Percentiles rank a stretch among this genome's conserved stretches.
Conservation (phyloP, 2,797 vertebrate species). For the Betta splendens region DNA sequence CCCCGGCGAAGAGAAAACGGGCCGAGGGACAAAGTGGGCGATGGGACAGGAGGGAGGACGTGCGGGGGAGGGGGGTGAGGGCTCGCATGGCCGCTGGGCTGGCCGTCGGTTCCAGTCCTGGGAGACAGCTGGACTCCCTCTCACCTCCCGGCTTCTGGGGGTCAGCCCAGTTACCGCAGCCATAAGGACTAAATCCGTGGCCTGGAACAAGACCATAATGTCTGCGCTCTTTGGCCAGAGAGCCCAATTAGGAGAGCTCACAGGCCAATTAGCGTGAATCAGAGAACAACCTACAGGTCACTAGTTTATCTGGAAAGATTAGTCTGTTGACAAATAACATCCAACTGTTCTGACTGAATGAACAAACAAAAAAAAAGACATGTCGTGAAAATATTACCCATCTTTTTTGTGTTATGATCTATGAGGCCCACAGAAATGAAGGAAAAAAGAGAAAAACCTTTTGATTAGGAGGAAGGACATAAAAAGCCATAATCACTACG, state of each 20-base stretch:
- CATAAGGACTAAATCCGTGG: conserved; percentile 55
- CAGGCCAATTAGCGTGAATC: conserved; percentile 28
- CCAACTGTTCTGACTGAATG: neutral
- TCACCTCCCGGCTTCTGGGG: conserved; percentile 71
- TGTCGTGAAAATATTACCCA: neutral
- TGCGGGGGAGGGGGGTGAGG: neutral
- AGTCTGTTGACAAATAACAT: no score
- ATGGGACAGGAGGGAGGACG: conserved; percentile 39
- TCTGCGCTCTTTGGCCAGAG: conserved; percentile 25
- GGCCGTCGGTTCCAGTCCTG: conserved; percentile 59
- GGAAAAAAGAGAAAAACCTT: neutral
- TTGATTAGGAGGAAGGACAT: neutral
- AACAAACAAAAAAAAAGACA: neutral
- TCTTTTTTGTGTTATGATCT: neutral
- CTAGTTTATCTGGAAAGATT: conserved; percentile 4
- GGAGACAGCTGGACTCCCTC: conserved; percentile 80
- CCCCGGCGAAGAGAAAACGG: conserved; percentile 64
- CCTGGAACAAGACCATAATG: conserved; percentile 50
- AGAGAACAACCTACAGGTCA: conserved; percentile 17
- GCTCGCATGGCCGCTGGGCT: conserved; percentile 25
- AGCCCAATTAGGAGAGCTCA: neutral
- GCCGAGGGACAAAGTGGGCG: conserved; percentile 66
- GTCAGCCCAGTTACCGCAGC: conserved; percentile 46
- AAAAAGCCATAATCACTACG: conserved; percentile 9
- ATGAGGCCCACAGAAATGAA: conserved; percentile 3